phyloP scores from a whole-genome alignment of 2,888 invertebrate species.

The Drosophila emarginata region DNA sequence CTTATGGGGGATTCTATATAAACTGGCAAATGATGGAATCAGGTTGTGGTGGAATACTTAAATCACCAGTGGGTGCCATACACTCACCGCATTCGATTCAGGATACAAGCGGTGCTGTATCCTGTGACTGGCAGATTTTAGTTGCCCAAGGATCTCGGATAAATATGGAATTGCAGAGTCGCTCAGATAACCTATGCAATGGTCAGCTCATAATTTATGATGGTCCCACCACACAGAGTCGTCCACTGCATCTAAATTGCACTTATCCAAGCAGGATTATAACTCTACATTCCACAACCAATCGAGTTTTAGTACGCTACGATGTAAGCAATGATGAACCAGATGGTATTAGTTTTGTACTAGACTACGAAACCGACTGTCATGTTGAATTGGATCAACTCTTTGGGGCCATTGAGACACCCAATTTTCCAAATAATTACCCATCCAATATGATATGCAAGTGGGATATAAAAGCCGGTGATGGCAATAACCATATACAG shows the following conservation, averaged over 20 bases:
- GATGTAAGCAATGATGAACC: slow-evolving; percentile 40
- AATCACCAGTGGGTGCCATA: slow-evolving; percentile 88
- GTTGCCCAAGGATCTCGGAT: slow-evolving; percentile 89
- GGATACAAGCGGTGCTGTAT: slow-evolving; percentile 86
- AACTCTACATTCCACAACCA: slow-evolving; percentile 60
- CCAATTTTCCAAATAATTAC: slow-evolving; percentile 91
- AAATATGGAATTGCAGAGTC: slow-evolving; percentile 86
- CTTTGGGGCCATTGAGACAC: slow-evolving; percentile 93
- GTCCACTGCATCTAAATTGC: slow-evolving; percentile 60
- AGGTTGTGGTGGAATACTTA: slow-evolving; percentile 92
- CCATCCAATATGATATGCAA: slow-evolving; percentile 86
- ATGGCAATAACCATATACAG: slow-evolving; percentile 90
- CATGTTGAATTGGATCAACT: slow-evolving; percentile 47
- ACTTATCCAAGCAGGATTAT: slow-evolving; percentile 1
- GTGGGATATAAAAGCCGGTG: slow-evolving; percentile 90
- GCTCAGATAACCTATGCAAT: slow-evolving; percentile 83
- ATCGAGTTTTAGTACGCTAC: slow-evolving; percentile 75
- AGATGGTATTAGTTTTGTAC: slow-evolving; percentile 61
- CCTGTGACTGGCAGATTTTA: slow-evolving; percentile 92
- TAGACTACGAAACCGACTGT: slow-evolving; percentile 76
- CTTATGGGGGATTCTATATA: slow-evolving; percentile 88
- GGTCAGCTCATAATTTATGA: slow-evolving; percentile 82
- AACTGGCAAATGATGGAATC: slow-evolving; percentile 86
- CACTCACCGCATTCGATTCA: slow-evolving; percentile 90
- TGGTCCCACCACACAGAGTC: slow-evolving; percentile 60